These are phyloP conservation scores for Rhagoletis pomonella DNA, from an alignment of 1,140 invertebrate genomes.

Conservation along the genomic window DNA sequence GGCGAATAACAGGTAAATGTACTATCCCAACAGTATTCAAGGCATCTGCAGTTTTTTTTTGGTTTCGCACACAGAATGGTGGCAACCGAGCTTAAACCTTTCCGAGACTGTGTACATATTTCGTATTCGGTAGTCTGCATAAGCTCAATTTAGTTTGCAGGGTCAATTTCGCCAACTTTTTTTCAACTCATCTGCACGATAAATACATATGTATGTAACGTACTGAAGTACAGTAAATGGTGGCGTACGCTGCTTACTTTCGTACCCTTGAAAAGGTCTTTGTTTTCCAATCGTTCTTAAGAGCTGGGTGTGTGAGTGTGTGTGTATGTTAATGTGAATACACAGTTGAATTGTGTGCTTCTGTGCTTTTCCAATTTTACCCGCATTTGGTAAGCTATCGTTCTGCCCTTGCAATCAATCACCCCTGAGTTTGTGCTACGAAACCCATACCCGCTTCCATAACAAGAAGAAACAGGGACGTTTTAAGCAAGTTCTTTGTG, in stretches of 20 bases:
- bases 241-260: background rate
- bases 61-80: no score
- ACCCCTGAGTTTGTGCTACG: background rate
- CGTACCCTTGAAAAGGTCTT: slow-evolving; percentile 24
- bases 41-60: no score
- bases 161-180: no score
- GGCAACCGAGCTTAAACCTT: no score
- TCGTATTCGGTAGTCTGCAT: no score
- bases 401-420: background rate
- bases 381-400: background rate
- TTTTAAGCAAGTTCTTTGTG: background rate
- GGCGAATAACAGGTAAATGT: no score
- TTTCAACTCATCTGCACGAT: no score
- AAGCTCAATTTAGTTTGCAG: no score
- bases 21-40: no score
- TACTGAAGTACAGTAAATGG: background rate
- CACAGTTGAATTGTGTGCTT: background rate
- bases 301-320: background rate
- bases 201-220: no score
- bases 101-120: no score
- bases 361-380: background rate
- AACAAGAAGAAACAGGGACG: background rate
- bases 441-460: background rate
- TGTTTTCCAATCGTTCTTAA: background rate
- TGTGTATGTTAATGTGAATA: background rate